Base-by-base conservation (phyloP, 1,140 invertebrate species). In the Lepidurus couesii region DNA sequence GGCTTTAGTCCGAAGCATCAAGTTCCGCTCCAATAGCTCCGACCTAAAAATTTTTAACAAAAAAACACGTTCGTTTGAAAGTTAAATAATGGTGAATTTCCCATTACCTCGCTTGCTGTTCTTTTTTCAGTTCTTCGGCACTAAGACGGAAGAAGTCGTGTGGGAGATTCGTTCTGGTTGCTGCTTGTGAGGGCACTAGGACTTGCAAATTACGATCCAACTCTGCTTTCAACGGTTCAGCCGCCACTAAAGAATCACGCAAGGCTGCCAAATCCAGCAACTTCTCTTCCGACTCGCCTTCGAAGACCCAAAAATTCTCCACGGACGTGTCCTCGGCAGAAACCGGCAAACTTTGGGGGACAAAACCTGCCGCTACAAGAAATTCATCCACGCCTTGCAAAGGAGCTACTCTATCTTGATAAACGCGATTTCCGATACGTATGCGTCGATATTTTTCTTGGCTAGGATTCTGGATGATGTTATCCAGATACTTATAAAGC, bases 371-470 rank as follows among this genome's bases (percentile, higher is more conserved):
- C 1, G 93, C 93, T 81, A 89, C 84, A 3, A 98, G 85, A 79
- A 98, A 91, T 82, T 97, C 92, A 79, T 91, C 86, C 0, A 92
- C 88, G 4, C 95, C 95, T 82, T 93, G 91, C 44, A 96, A 85
- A 5, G 89, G 87, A 34, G 89, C 86, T 9, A 98, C 93, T 85
- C 93, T 91, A 77, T 98, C 95, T 83, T 89, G 86, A 84, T 90
- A 92, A 78, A 88, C 87, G 87, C 90, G 91, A 85, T 97, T 98
- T 5, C 89, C 90, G 86, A 93, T 89, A 80, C 95, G 87, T 79
- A 98, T 97, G 87, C 94, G 96, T 81, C 91, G 91, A 85, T 91
- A 98, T 83, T 98, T 98, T 81, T 93, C 91, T 82, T 97, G 94
- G 10, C 88, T 87, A 0, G 95, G 95, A 86, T 96, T 89, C 21